Base-by-base conservation (phyloP, 2,888 invertebrate species). In the Nemotelus pantherinus region DNA sequence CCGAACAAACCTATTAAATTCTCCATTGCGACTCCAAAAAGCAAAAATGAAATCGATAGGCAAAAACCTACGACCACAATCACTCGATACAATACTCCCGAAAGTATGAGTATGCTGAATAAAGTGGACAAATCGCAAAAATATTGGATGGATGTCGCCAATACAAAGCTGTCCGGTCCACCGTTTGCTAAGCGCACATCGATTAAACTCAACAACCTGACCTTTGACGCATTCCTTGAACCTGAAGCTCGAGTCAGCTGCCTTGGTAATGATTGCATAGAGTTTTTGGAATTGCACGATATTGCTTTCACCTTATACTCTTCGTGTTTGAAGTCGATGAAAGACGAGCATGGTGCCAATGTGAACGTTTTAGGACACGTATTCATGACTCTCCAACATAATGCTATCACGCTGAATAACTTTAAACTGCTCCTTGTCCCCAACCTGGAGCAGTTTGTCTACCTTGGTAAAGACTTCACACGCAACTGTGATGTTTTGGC, bases 381-480 rank as follows among this genome's bases (percentile, higher is more conserved):
- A 3, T 10, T 5, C 44, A n/a, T 57, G 2, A 6, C 57, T 2
- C 5, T 71, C 44, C 10, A 39, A 9, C 57, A 48, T 57, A 10
- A 3, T 4, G n/a, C 10, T 4, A 9, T 10, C n/a, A 44, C 41
- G 6, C 3, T 71, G 2, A 3, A 39, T n/a, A 57, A 71, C 9
- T 71, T 71, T 43, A 71, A 71, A 57, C 1, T 71, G 10, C 41
- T 71, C 39, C 44, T 71, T 10, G 71, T 57, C 10, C 71, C 71
- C 5, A 57, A 44, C 25, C n/a, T 71, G 55, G 44, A 71, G 3
- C 3, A 10, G 25, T 71, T 57, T 10, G n/a, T 71, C 10, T 57
- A 71, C 44, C 57, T 71, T 43, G 71, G 71, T 6, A 5, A 43
- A 3, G 71, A 71, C 10, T 71, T 71, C 44, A 3, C 3, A 41